Evolutionary conservation across 2,797 vertebrate species (phyloP), one percentile per base, ranked within the genome.

Genomic region (Merluccius polli): DNA sequence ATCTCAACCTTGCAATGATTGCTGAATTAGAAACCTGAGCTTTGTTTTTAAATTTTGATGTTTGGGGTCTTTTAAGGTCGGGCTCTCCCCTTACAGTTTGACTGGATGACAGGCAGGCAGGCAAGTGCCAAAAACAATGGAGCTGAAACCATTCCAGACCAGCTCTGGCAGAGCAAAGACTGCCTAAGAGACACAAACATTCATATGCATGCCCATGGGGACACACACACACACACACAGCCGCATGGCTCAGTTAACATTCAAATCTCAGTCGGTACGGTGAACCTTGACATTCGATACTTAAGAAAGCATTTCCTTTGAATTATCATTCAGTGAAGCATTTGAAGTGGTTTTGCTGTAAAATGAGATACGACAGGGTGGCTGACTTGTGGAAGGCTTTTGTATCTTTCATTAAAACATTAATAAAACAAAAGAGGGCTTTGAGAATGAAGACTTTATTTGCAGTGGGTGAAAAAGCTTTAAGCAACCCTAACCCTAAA

Each of bases 131-230:
- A 24, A 24, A 38, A 80, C 72, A 80, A 18, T 73, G 71, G 35
- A 70, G 36, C 35, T 83, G 68, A 79, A 83, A 77, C 15, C 0
- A 2, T 79, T 44, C 74, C 73, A 81, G 72, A 70, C 70, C 27
- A 68, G 72, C 36, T 16, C 72, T 75, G 18, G 11, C 71, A 8
- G 48, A 75, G 52, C 1, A 21, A 27, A 35, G 10, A 16, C 59
- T 71, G 21, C 73, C 21, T 31, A 71, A 68, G 29, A 68, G 65
- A 38, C 24, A 73, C 63, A 69, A 73, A 70, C 38, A 31, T 21
- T 44, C 31, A 31, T 32, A 68, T 30, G 24, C 65, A 31, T 24
- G 63, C 63, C 63, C 24, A 29, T 24, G 9, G n/a, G 4, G 9
- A 75, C 29, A 21, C 7, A 63, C 48, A 24, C 65, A 24, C 16